These are phyloP conservation scores for Edolisoma coerulescens DNA, from an alignment of 2,113 vertebrate species.

Conservation along the genomic window DNA sequence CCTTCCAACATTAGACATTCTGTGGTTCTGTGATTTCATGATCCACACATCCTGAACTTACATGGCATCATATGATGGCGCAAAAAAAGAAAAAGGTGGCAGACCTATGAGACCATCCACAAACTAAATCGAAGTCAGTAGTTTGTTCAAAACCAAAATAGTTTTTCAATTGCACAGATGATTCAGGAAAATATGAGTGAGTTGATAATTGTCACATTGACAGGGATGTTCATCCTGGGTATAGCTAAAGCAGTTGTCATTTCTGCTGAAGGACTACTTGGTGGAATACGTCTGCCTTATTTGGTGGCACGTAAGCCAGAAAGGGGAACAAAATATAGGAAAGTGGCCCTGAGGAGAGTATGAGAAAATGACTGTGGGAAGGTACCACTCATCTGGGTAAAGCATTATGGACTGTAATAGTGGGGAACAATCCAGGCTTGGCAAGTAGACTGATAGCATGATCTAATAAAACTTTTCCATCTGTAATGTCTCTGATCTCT, in stretches of 20 bases:
- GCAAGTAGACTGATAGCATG: background rate
- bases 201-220: background rate
- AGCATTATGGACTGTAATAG: background rate
- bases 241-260: background rate
- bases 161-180: background rate
- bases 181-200: constrained; percentile 12
- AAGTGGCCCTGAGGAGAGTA: background rate
- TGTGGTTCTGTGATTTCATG: background rate
- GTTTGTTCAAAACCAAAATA: background rate
- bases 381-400: background rate
- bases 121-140: background rate
- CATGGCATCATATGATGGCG: background rate
- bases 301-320: background rate
- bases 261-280: background rate
- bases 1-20: background rate
- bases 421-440: background rate
- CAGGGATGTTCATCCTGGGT: background rate
- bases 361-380: background rate
- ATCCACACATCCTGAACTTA: background rate
- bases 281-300: background rate
- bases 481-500: background rate
- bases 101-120: background rate
- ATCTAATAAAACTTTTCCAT: constrained; percentile 43
- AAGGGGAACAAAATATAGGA: background rate
- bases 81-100: fast-evolving